phyloP scores from a whole-genome alignment of 2,888 invertebrate species.

The Caradrina kadenii region DNA sequence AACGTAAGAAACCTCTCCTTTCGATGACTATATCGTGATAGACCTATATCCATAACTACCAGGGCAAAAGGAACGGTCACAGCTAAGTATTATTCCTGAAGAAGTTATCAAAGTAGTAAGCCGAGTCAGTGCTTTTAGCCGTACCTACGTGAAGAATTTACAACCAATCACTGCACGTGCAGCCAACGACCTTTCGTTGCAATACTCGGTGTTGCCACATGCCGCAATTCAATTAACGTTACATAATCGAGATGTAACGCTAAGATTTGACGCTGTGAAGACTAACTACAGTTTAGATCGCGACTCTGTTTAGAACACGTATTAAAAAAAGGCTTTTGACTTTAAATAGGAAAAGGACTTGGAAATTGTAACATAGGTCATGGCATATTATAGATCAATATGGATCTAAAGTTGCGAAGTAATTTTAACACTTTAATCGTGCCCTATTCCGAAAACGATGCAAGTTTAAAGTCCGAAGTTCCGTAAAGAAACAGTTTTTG shows the following conservation, averaged over 20 bases:
- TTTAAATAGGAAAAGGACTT: not conserved
- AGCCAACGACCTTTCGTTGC: slow-evolving; percentile 51
- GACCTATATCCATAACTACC: no score
- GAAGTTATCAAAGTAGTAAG: slow-evolving; percentile 1
- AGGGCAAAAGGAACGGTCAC: not conserved
- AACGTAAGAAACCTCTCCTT: not conserved
- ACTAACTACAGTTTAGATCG: slow-evolving; percentile 8
- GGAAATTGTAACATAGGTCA: not conserved
- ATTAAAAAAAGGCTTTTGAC: not conserved
- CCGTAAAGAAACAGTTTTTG: not conserved
- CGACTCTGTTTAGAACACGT: not conserved
- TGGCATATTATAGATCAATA: not conserved
- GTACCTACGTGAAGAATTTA: slow-evolving; percentile 1
- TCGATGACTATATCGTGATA: no score
- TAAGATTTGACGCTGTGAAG: slow-evolving; percentile 45
- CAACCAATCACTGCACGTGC: slow-evolving; percentile 52
- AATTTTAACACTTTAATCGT: not conserved
- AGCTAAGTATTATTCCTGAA: not conserved
- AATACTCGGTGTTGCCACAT: slow-evolving; percentile 42
- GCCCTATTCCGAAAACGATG: not conserved
- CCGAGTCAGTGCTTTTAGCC: not conserved
- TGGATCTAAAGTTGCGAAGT: not conserved
- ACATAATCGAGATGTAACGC: slow-evolving; percentile 54
- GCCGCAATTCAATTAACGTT: slow-evolving; percentile 53
- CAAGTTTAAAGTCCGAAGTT: not conserved